Evolutionary conservation across 2,888 invertebrate genomes (phyloP).

Genomic region (Aphidoletes aphidimyza): DNA sequence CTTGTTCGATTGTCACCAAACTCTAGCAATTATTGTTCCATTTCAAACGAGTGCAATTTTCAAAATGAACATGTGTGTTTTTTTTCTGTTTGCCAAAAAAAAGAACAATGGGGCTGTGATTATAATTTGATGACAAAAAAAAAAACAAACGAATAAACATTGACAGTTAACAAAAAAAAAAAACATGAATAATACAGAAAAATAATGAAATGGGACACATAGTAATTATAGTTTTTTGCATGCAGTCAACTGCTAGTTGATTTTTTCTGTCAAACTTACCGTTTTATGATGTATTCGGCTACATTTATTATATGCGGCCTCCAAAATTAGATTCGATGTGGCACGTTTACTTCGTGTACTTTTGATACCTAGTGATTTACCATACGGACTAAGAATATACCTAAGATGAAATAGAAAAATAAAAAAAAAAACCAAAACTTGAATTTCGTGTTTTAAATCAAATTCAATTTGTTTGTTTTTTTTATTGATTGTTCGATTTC

Average conservation of each 20-base stretch:
- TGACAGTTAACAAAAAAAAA: too few species aligned
- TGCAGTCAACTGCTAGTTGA: conserved; percentile 2
- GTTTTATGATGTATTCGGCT: conserved; percentile 82
- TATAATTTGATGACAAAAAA: too few species aligned
- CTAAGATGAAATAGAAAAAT: conserved; percentile 70
- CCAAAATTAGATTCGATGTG: conserved; percentile 77
- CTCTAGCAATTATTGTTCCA: too few species aligned
- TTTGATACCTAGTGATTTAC: conserved; percentile 83
- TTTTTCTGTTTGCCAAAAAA: too few species aligned
- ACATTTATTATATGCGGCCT: conserved; percentile 77
- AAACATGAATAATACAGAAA: background rate
- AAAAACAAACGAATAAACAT: too few species aligned
- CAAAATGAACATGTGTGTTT: too few species aligned
- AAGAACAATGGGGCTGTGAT: too few species aligned
- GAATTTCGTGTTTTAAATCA: background rate
- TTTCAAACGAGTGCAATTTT: too few species aligned
- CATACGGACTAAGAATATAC: conserved; percentile 76
- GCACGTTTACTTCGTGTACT: conserved; percentile 81
- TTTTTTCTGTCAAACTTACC: conserved; percentile 68
- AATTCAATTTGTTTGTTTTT: too few species aligned
- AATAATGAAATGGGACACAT: background rate
- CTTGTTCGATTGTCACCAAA: too few species aligned
- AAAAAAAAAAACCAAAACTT: conserved; percentile 53
- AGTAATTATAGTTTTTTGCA: background rate
- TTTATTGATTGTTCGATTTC: too few species aligned